Evolutionary conservation across 1,140 invertebrate genomes (phyloP).

Genomic region (Diachasma alloeum): DNA sequence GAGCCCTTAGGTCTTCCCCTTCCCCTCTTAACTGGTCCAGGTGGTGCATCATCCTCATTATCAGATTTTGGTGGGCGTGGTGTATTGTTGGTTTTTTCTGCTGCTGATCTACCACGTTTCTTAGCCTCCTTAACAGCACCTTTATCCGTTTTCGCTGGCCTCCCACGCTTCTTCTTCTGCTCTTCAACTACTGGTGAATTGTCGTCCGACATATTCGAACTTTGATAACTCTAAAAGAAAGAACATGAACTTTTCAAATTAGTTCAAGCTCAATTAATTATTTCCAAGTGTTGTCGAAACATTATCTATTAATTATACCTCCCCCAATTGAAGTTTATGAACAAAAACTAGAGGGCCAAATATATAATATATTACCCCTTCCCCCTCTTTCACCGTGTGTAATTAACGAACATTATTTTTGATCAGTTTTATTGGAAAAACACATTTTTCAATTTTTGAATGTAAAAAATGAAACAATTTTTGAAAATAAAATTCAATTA

Average conservation of each 20-base stretch:
- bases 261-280: not conserved
- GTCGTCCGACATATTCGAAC: slow-evolving; percentile 60
- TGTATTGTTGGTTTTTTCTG: slow-evolving; percentile 58
- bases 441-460: too few relatives aligned
- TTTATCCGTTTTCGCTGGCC: slow-evolving; percentile 56
- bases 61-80: slow-evolving; percentile 56
- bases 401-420: too few relatives aligned
- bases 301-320: too few relatives aligned
- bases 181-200: slow-evolving; percentile 62
- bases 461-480: too few relatives aligned
- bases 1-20: slow-evolving; percentile 64
- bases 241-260: not conserved
- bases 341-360: too few relatives aligned
- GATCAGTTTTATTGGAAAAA: too few relatives aligned
- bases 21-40: slow-evolving; percentile 63
- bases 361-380: too few relatives aligned
- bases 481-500: too few relatives aligned
- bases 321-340: too few relatives aligned
- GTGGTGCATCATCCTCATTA: slow-evolving; percentile 59
- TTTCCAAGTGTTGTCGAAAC: not conserved
- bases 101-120: slow-evolving; percentile 57
- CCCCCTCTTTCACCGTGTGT: too few relatives aligned
- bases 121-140: slow-evolving; percentile 59
- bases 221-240: slow-evolving; percentile 4
- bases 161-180: slow-evolving; percentile 63